A percentile compares a stretch with the other conserved stretches of the same genome.
phyloP scores from a whole-genome alignment of 2,797 vertebrate species.

The Rhinatrema bivittatum region DNA sequence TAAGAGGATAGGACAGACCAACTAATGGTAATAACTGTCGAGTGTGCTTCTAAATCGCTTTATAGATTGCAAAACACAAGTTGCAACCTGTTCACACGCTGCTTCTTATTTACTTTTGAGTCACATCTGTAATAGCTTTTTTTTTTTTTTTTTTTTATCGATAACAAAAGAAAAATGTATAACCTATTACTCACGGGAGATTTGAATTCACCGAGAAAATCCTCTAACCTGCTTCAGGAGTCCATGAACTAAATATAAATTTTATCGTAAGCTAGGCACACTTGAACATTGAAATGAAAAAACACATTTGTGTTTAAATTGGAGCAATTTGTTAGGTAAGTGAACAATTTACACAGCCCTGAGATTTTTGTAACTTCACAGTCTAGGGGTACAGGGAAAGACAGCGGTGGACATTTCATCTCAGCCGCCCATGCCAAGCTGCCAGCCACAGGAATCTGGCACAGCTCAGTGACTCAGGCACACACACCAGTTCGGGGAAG shows the following conservation, averaged over 20 bases:
- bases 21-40: too few relatives aligned
- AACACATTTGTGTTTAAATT: neutral
- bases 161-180: too few relatives aligned
- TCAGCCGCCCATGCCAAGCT: slow-evolving; percentile 19
- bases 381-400: neutral
- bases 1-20: too few relatives aligned
- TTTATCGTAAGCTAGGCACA: neutral
- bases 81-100: too few relatives aligned
- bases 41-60: too few relatives aligned
- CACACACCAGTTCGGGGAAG: slow-evolving; percentile 3
- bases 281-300: neutral
- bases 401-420: slow-evolving; percentile 21
- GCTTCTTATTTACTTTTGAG: too few relatives aligned
- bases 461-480: neutral
- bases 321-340: neutral
- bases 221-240: neutral
- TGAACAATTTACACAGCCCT: slow-evolving; percentile 1
- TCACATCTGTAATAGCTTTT: too few relatives aligned
- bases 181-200: too few relatives aligned
- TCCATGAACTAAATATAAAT: neutral
- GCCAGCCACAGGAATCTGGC: slow-evolving; percentile 38
- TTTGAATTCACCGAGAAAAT: too few relatives aligned
- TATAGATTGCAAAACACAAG: too few relatives aligned
- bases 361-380: neutral
- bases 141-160: too few relatives aligned